Evolutionary conservation across 2,113 vertebrate genomes (phyloP), one percentile per base, ranked within the genome.

Genomic region (Paraplagusia blochii): DNA sequence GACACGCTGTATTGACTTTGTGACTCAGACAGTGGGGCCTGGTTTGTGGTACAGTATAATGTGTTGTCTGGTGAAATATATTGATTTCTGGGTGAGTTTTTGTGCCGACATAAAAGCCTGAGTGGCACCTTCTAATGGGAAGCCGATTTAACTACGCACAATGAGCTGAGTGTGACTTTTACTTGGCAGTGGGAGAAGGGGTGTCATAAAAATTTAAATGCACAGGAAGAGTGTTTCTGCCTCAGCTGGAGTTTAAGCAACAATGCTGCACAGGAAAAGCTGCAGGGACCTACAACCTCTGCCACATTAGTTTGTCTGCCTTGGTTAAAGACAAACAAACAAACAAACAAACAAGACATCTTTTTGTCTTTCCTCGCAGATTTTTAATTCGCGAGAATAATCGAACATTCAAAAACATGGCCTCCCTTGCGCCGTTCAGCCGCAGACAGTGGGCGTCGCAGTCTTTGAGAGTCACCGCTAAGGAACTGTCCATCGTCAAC

Each of bases 401-500:
- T 62, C 29, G 33, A 49, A 70, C 33, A 16, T 9, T 51, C 52
- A 60, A 11, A 33, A 50, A 58, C 51, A 98, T 97, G 95, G 92
- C 94, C 19, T 85, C 72, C 67, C 74, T 93, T 45, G 86, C 90
- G 72, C 91, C 93, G 0, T 98, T 98, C 87, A 88, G 82, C 0
- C 93, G 95, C 62, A 89, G 82, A 38, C 93, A 94, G 36, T 97
- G 95, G 95, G 60, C 84, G 12, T 96, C 96, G 2, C 90, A 93
- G 56, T 98, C 95, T 0, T 48, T 98, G 69, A 92, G 93, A 64
- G 92, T 98, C 81, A 97, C 95, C 0, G 93, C 95, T 1, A 95
- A 91, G 65, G 96, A 98, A 85, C 85, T 98, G 76, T 95, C 96
- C 46, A 91, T 98, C 2, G 90, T 96, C 60, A 92, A 92, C 48